Evolutionary conservation across 1,140 invertebrate species (phyloP).

Genomic region (Orius laevigatus): DNA sequence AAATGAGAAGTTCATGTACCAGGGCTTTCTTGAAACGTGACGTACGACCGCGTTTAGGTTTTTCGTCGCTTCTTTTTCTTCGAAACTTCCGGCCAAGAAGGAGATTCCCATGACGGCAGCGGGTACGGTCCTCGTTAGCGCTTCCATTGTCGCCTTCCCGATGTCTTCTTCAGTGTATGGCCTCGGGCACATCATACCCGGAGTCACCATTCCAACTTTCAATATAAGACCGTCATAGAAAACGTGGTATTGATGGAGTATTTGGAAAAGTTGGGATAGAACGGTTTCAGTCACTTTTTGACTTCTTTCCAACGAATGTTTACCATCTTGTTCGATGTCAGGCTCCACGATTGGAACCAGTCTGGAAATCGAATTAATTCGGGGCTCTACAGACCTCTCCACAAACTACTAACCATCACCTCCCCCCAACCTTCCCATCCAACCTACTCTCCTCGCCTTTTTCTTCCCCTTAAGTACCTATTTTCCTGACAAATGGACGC

Average conservation of each 20-base stretch:
- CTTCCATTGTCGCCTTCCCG: no score
- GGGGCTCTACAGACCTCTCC: no score
- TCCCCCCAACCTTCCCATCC: no score
- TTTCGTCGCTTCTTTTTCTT: constrained; percentile 2
- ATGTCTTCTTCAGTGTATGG: no score
- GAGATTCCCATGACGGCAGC: background rate
- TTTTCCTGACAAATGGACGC: constrained; percentile 5
- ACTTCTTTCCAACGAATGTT: constrained; percentile 5
- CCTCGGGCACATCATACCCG: no score
- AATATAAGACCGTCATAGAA: no score
- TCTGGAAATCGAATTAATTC: background rate
- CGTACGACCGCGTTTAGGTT: constrained; percentile 1
- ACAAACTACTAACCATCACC: no score
- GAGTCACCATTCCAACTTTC: no score
- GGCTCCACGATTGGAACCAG: constrained; percentile 8
- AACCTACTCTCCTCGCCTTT: background rate
- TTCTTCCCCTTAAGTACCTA: constrained; percentile 1
- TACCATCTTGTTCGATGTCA: constrained; percentile 8
- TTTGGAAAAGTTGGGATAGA: no score
- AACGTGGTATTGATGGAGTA: no score
- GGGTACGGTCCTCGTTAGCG: background rate
- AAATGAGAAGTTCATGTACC: constrained; percentile 5
- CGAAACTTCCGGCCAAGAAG: constrained; percentile 4
- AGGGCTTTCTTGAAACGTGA: constrained; percentile 4
- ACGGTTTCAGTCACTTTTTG: constrained; percentile 1